These are phyloP conservation scores for Drosophila triauraria DNA, from an alignment of 1,140 invertebrate species.

Conservation along the genomic window DNA sequence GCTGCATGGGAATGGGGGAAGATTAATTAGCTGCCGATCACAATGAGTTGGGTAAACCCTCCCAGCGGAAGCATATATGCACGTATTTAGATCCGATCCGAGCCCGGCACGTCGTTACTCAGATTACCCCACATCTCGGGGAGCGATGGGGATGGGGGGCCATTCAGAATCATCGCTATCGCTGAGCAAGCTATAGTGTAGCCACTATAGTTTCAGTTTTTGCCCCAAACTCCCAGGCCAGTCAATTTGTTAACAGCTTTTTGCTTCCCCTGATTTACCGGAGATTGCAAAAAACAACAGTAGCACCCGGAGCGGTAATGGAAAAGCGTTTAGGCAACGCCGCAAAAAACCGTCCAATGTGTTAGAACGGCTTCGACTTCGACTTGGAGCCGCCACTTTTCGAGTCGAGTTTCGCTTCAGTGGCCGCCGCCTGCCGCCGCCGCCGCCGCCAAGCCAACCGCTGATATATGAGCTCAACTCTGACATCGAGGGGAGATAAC, in stretches of 20 bases:
- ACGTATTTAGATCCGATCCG: conserved; percentile 57
- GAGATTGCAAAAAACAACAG: conserved; percentile 76
- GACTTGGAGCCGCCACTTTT: conserved; percentile 20
- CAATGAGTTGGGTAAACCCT: conserved; percentile 41
- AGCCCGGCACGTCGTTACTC: conserved; percentile 54
- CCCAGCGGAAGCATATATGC: conserved; percentile 22
- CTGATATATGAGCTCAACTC: conserved; percentile 73
- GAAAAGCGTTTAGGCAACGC: conserved; percentile 61
- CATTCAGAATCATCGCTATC: conserved; percentile 57
- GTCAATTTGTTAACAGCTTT: conserved; percentile 79
- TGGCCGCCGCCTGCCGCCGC: conserved; percentile 60
- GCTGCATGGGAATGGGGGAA: conserved; percentile 52
- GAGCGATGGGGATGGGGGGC: no score
- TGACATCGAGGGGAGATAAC: conserved; percentile 53
- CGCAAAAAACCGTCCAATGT: conserved; percentile 47
- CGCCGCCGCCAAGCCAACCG: conserved; percentile 29
- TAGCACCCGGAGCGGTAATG: conserved; percentile 40
- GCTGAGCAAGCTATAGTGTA: conserved; percentile 27
- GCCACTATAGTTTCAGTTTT: conserved; percentile 34
- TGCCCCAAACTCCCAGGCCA: conserved; percentile 39
- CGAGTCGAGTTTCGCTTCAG: conserved; percentile 59
- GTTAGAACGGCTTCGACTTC: conserved; percentile 70
- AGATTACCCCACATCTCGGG: conserved; percentile 55
- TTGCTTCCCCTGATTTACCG: conserved; percentile 70
- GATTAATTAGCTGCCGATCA: conserved; percentile 53